Evolutionary conservation across 1,140 invertebrate species (phyloP).

Genomic region (Heliconius himera): DNA sequence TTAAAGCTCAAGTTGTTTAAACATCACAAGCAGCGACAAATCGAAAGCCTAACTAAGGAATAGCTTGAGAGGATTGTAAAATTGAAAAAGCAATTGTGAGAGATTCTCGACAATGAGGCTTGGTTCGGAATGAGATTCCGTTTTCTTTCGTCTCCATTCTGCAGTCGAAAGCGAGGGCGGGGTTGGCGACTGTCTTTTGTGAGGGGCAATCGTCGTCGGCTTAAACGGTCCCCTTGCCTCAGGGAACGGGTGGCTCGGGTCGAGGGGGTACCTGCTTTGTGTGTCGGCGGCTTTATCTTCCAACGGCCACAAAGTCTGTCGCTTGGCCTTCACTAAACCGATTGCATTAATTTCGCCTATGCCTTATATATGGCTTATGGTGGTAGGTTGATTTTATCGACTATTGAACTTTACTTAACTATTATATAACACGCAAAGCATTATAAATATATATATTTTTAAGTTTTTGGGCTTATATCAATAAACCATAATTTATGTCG

Average conservation of each 20-base stretch:
- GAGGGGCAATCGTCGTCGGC: conserved; percentile 61
- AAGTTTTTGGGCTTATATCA: too few relatives aligned
- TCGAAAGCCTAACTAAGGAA: conserved; percentile 42
- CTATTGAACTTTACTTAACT: background rate
- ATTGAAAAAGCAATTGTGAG: conserved; percentile 68
- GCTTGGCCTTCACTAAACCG: conserved; percentile 50
- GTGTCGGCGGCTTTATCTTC: conserved; percentile 57
- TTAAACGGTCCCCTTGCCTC: conserved; percentile 56
- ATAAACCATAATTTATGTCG: too few relatives aligned
- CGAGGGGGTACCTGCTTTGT: conserved; percentile 55
- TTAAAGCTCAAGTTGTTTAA: conserved; percentile 14
- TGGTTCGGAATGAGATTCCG: conserved; percentile 59
- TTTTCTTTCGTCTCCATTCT: conserved; percentile 64
- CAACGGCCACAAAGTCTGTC: conserved; percentile 51
- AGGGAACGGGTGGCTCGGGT: conserved; percentile 36
- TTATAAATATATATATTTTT: too few relatives aligned
- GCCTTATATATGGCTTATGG: conserved; percentile 14
- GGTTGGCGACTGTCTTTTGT: conserved; percentile 56
- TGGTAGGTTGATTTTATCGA: conserved; percentile 1
- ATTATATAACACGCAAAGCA: background rate
- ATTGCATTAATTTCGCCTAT: conserved; percentile 57
- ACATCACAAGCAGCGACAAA: conserved; percentile 40
- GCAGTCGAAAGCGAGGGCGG: conserved; percentile 48
- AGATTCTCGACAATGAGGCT: conserved; percentile 64
- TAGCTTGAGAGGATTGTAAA: conserved; percentile 53